phyloP scores from a whole-genome alignment of 2,113 vertebrate genomes.

The Mirounga angustirostris region DNA sequence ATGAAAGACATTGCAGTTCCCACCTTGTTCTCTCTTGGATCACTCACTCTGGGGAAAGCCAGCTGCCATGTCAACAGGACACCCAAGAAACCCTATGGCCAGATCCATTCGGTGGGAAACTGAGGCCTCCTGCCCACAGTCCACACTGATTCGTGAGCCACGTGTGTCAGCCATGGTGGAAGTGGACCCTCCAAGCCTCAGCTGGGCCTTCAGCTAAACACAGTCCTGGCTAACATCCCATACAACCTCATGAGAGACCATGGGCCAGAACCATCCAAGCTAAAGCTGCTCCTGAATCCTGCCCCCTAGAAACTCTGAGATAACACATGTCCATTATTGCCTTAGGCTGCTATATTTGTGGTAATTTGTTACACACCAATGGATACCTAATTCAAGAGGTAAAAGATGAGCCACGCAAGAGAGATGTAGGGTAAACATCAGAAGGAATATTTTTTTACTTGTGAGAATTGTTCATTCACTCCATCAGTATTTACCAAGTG shows the following conservation, averaged over 20 bases:
- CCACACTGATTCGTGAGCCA: neutral
- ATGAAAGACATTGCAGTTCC: neutral
- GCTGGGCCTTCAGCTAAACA: neutral
- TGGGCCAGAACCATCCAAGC: neutral
- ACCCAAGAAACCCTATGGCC: neutral
- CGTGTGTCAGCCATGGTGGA: neutral
- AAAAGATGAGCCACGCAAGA: neutral
- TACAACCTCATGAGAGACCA: neutral
- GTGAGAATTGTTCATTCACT: neutral
- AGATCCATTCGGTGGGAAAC: neutral
- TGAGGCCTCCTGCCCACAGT: neutral
- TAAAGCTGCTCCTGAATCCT: neutral
- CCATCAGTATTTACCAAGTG: neutral
- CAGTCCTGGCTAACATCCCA: neutral
- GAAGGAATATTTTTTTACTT: neutral
- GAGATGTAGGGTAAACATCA: neutral
- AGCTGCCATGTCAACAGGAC: neutral
- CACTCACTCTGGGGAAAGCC: neutral
- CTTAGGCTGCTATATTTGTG: neutral
- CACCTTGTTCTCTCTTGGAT: neutral
- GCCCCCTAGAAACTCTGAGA: neutral
- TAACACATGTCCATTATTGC: neutral
- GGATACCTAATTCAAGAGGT: neutral
- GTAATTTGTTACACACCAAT: neutral
- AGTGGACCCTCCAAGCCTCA: neutral